Percentiles rank a stretch among this genome's conserved stretches.
These are phyloP conservation scores for Stichopus horrens DNA, from an alignment of 53 echinoderm and acorn worm genomes.

Conservation along the genomic window DNA sequence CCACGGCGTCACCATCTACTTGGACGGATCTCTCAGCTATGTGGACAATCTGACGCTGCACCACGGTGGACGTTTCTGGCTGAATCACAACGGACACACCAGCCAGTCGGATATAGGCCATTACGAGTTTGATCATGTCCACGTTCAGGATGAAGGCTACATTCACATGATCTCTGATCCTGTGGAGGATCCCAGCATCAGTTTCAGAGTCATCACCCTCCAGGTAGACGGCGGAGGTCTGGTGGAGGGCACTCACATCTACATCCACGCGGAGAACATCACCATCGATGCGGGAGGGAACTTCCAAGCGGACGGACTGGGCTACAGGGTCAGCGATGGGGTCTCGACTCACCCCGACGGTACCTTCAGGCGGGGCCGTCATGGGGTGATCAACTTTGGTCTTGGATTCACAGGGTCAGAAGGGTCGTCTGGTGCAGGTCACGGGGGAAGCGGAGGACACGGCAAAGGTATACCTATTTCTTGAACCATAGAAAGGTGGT, in stretches of 20 bases:
- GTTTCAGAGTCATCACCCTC: constrained; percentile 62
- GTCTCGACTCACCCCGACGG: constrained; percentile 62
- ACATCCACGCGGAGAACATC: constrained; percentile 72
- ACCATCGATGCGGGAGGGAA: constrained; percentile 78
- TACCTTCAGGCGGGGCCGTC: constrained; percentile 62
- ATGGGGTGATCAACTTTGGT: constrained; percentile 86
- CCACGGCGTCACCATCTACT: constrained; percentile 76
- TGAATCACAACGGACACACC: constrained; percentile 72
- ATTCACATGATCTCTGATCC: constrained; percentile 84
- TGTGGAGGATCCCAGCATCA: constrained; percentile 71
- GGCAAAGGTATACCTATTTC: constrained; percentile 33
- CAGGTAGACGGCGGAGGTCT: constrained; percentile 82
- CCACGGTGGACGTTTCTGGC: constrained; percentile 72
- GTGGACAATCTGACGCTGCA: constrained; percentile 69
- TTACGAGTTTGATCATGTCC: constrained; percentile 70
- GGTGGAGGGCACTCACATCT: constrained; percentile 81
- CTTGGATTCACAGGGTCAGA: constrained; percentile 51
- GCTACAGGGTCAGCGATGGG: constrained; percentile 62
- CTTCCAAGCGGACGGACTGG: constrained; percentile 67
- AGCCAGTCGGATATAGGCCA: constrained; percentile 53
- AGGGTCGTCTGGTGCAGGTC: constrained; percentile 79
- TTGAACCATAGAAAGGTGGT: too few relatives aligned
- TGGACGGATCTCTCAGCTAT: constrained; percentile 67
- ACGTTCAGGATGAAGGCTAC: constrained; percentile 81
- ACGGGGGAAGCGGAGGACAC: constrained; percentile 94